Evolutionary conservation across 2,888 invertebrate genomes (phyloP).

Genomic region (Oscheius sp.): DNA sequence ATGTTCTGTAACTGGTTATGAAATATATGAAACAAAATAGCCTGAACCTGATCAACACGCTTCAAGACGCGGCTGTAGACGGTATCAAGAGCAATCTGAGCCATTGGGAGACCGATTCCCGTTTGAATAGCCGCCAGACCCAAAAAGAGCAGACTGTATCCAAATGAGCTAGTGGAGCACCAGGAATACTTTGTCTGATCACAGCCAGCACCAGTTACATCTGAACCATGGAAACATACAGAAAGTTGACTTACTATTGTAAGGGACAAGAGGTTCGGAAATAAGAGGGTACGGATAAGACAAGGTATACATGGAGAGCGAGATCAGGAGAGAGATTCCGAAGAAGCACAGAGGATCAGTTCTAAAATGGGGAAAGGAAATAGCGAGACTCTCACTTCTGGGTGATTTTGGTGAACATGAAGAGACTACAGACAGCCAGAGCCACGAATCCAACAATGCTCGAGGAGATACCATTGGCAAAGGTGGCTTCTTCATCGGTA

Average conservation of each 20-base stretch:
- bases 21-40: conserved; percentile 39
- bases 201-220: conserved; percentile 45
- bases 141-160: conserved; percentile 39
- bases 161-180: conserved; percentile 37
- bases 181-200: conserved; percentile 42
- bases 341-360: conserved; percentile 40
- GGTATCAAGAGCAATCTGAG: conserved; percentile 44
- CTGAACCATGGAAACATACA: conserved; percentile 2
- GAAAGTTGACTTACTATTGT: conserved; percentile 36
- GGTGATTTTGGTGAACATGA: conserved; percentile 18
- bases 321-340: conserved; percentile 44
- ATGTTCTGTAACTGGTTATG: conserved; percentile 38
- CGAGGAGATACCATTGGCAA: conserved; percentile 41
- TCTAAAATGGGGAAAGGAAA: conserved; percentile 35
- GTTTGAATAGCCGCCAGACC: conserved; percentile 44
- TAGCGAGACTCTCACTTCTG: neutral
- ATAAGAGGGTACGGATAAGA: conserved; percentile 44
- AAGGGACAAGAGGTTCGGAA: conserved; percentile 41
- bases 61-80: conserved; percentile 37
- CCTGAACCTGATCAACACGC: conserved; percentile 10
- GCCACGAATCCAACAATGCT: conserved; percentile 44
- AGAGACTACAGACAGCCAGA: neutral
- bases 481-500: conserved; percentile 40
- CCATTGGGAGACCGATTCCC: conserved; percentile 52
- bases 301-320: conserved; percentile 45